Evolutionary conservation across 2,113 vertebrate genomes (phyloP), one percentile per base, ranked within the genome.

Genomic region (Todiramphus chloris): DNA sequence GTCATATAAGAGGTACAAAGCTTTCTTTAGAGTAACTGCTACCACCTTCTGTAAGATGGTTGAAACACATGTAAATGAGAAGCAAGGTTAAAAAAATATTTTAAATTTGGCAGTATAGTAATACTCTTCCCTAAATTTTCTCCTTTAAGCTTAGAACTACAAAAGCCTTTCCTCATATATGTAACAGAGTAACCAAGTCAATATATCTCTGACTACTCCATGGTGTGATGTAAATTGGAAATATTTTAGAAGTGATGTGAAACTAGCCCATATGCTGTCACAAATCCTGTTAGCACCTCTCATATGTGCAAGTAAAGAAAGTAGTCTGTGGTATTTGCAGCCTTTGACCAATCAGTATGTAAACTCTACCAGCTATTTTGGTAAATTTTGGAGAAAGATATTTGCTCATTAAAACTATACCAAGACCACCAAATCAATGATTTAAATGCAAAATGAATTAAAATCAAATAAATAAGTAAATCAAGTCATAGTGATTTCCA

Each of bases 41-140:
- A 96, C 96, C 94, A 95, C 96, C 96, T 97, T 96, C 96, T 95
- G 96, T 96, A 96, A 83, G 96, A 80, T 64, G 77, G 77, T 17
- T 96, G 96, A 97, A 97, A 83, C 94, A 96, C 93, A 96, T 94
- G 68, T 62, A 93, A 88, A 94, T 95, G 84, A 93, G 90, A 86
- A 80, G 44, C 59, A 83, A 95, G 21, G 66, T 89, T 89, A 58
- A 80, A 68, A 72, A 33, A 20, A 62, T 69, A 10, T 33, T 11
- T 15, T 24, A 9, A 9, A 60, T 20, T 75, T 94, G 73, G 41
- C 63, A 66, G 46, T 17, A 39, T 33, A 43, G 23, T 15, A 43
- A 83, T 31, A 50, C 15, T 73, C 19, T 81, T 77, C 60, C 51
- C 51, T 64, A 12, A 56, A 21, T 35, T n/a, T 24, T 77, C n/a